Evolutionary conservation across 2,888 invertebrate species (phyloP), one percentile per base, ranked within the genome.

Genomic region (Resseliella maxima): DNA sequence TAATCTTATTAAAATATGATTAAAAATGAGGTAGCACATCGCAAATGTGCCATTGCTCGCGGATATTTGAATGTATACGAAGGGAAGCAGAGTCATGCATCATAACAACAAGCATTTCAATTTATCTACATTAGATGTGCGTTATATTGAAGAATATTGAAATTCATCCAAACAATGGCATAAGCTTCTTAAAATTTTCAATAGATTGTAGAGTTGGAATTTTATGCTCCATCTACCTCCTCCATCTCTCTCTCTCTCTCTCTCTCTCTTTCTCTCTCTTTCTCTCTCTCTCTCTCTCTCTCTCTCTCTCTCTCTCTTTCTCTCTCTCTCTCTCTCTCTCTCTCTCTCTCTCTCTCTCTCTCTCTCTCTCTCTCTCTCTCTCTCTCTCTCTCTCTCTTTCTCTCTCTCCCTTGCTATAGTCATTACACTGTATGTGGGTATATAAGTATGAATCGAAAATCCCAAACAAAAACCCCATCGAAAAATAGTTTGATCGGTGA

Each of bases 151-250:
- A 72, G 72, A 15, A 72, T 72, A 31, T 31, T 72, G 72, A 72
- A 72, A 72, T 31, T 35, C 72, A 35, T 35, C 31, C 72, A 72
- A 72, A 72, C 72, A 72, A 72, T 72, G 72, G 21, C 18, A 72
- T 72, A 72, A 72, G 72, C 72, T 72, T 72, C 72, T 72, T 72
- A 72, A 72, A 72, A 72, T 72, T 72, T 72, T 72, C 72, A 72
- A 72, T 72, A 72, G 72, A 15, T 72, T 72, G 72, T 41, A n/a
- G n/a, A n/a, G n/a, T n/a, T n/a, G n/a, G n/a, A n/a, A n/a, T n/a
- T n/a, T n/a, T n/a, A n/a, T n/a, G n/a, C n/a, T n/a, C n/a, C n/a
- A n/a, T n/a, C n/a, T n/a, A n/a, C n/a, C n/a, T n/a, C n/a, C 41
- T 41, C 41, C 12, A 5, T 41, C 6, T 8, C 41, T 5, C 41